Conservation (phyloP, 2,797 vertebrate genomes). For the Pseudochaenichthys georgianus region DNA sequence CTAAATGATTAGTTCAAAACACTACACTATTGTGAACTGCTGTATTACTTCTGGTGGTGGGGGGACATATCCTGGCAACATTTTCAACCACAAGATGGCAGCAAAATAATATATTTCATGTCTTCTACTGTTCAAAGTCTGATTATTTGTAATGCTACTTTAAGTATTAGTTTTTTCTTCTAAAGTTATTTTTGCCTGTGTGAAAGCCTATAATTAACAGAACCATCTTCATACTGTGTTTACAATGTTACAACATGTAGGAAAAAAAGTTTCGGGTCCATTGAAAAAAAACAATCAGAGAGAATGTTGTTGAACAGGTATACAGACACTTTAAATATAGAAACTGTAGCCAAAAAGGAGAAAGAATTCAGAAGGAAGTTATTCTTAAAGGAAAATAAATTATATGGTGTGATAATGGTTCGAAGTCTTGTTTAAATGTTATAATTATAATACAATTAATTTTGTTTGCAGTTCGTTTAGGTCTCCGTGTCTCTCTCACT, state of each 20-base stretch:
- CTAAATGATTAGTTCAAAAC: background rate
- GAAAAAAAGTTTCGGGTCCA: background rate
- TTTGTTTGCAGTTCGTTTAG: constrained; percentile 52
- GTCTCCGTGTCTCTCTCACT: constrained; percentile 51
- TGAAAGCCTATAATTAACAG: background rate
- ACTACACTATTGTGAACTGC: background rate
- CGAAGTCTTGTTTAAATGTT: background rate
- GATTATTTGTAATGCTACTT: background rate
- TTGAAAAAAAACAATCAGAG: background rate
- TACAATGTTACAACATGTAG: background rate
- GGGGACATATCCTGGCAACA: background rate
- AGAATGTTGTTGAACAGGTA: constrained; percentile 13
- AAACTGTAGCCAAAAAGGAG: background rate
- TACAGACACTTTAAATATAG: background rate
- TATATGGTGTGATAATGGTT: background rate
- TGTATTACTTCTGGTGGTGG: no score
- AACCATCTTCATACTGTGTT: background rate
- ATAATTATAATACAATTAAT: background rate
- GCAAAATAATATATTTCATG: constrained; percentile 18
- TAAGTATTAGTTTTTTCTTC: background rate
- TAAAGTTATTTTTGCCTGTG: background rate
- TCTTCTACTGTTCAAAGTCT: background rate
- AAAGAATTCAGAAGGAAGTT: background rate
- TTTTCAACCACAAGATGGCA: constrained; percentile 48
- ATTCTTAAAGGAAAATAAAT: background rate